A percentile compares a stretch with the other conserved stretches of the same genome.
phyloP scores from a whole-genome alignment of 2,113 vertebrate species.

The Malurus alboscapulatus region DNA sequence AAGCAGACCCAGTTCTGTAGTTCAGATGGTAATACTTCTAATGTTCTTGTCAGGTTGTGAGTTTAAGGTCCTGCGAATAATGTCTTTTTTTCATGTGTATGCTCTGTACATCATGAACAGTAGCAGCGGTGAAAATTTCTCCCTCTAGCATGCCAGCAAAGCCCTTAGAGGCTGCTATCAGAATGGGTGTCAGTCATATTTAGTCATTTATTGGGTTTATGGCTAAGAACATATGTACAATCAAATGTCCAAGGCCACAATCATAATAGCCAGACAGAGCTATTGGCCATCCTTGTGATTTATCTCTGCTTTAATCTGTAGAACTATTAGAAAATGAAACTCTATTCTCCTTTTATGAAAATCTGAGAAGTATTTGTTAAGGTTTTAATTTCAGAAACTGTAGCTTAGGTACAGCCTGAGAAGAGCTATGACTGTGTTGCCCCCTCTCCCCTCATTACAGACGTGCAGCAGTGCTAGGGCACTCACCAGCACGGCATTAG shows the following conservation, averaged over 20 bases:
- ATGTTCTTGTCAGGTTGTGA: not conserved
- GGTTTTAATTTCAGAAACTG: not conserved
- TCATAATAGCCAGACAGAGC: not conserved
- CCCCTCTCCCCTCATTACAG: not conserved
- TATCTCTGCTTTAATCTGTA: not conserved
- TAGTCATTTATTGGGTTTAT: not conserved
- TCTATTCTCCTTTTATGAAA: not conserved
- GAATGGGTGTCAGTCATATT: not conserved
- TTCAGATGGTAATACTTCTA: not conserved
- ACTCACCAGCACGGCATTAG: rapidly evolving
- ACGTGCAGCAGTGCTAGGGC: rapidly evolving
- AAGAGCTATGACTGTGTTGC: not conserved
- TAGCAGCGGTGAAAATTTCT: not conserved
- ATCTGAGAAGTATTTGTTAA: not conserved
- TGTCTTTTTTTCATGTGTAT: not conserved
- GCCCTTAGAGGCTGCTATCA: not conserved
- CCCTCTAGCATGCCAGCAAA: not conserved
- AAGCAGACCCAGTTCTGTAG: not conserved
- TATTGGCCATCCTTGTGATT: not conserved
- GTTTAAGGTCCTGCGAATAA: not conserved
- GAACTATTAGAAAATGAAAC: not conserved
- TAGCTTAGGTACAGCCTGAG: not conserved
- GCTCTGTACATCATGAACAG: not conserved
- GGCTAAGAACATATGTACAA: not conserved
- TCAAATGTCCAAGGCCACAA: not conserved